Base-by-base conservation (phyloP, 2,888 invertebrate genomes). In the Ischnura elegans region DNA sequence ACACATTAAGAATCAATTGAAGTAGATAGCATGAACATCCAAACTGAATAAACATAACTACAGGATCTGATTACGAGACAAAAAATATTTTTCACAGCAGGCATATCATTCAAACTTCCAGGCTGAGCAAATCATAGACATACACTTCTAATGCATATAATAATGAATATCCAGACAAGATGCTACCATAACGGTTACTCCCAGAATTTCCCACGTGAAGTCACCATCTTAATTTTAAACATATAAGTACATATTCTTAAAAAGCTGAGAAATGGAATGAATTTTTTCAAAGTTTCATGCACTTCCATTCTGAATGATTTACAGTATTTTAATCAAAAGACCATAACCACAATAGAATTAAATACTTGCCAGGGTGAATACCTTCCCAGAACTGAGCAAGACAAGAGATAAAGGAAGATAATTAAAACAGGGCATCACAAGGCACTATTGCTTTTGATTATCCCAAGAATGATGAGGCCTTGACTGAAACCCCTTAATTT, bases 381-480 rank as follows among this genome's bases (percentile, higher is more conserved):
- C n/a, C 21, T 87, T n/a, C 55, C n/a, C 36, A 51, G 25, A 43
- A 47, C 42, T 93, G 45, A 21, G 43, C 93, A 46, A 8, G 43
- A 16, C 47, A 86, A 76, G 36, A 42, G 51, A 76, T 61, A 93
- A 93, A 76, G 29, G 76, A n/a, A 36, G 36, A 76, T 76, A 36
- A 36, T 76, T 76, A 29, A 66, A 51, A 61, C 5, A 16, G 21
- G 2, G n/a, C 1, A 61, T 25, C n/a, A 1, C 61, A 61, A 21
- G 5, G 61, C 47, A 47, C 16, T 10, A 47, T 47, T 47, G n/a
- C n/a, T n/a, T n/a, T n/a, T n/a, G n/a, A n/a, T n/a, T n/a, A n/a
- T n/a, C n/a, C n/a, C n/a, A n/a, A n/a, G n/a, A n/a, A n/a, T n/a
- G n/a, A n/a, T n/a, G n/a, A n/a, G n/a, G n/a, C n/a, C n/a, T n/a